Base-by-base conservation (phyloP, 2,888 invertebrate species). In the Ormyrus rosae region DNA sequence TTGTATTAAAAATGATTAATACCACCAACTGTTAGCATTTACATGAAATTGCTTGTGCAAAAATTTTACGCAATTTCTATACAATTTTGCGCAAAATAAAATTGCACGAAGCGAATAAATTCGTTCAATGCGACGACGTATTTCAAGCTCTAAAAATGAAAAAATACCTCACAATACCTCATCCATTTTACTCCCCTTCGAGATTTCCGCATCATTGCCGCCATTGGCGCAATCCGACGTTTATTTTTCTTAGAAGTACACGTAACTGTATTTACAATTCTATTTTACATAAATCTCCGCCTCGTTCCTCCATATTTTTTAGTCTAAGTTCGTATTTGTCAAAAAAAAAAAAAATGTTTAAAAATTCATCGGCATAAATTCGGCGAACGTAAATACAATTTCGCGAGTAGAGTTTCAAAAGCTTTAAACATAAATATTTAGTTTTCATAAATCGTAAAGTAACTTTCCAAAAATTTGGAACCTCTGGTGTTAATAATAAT, bases 141-240 rank as follows among this genome's bases (percentile, higher is more conserved):
- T 53, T 53, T 53, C 10, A 10, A 7, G 10, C 53, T 53, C 10
- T 10, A 53, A 53, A 53, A 53, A 53, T 53, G 53, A 53, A 53
- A 53, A 53, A 53, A 10, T 53, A 53, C 53, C 9, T 53, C 53
- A n/a, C 45, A 64, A 50, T 64, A 64, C 48, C 48, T 64, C n/a
- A 5, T 13, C 13, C 60, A 19, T 60, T 60, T 60, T 60, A 6
- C 34, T 3, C 60, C 13, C 13, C 8, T 13, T 60, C 6, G 13
- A 60, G 6, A 9, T 34, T 63, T 63, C 13, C 13, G n/a, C 11
- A 10, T n/a, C 8, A 64, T 64, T 50, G 48, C 48, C 13, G n/a
- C 7, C 50, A 50, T 4, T 64, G 48, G 64, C 50, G 64, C 64
- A 64, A 64, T 64, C n/a, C n/a, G 34, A 46, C 10, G n/a, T n/a